Base-by-base conservation (phyloP, 1,140 invertebrate species). In the Trichogramma pretiosum region DNA sequence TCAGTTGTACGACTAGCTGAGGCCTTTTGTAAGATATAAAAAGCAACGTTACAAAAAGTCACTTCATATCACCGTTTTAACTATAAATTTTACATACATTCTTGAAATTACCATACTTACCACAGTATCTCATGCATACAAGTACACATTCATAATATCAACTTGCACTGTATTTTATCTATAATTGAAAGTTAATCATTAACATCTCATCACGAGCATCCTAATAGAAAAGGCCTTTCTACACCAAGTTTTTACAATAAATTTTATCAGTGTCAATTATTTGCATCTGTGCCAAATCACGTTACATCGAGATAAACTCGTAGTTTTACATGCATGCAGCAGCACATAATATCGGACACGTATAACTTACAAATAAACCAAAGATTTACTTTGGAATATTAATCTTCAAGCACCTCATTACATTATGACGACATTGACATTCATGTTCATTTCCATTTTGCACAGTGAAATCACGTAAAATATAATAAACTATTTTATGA, bases 1-100 rank as follows among this genome's bases (percentile, higher is more conserved):
- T 56, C 56, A 57, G 55, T 61, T 58, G 44, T 62, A 62, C 58
- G 63, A 65, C 63, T 65, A 65, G 63, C 56, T 64, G 61, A 65
- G 63, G 63, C 63, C 62, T 63, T 54, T 28, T 28, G 24, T 49
- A 30, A 46, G 49, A 51, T 46, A 43, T 43, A 49, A 51, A 46
- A 50, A 51, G 49, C 23, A 43, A 51, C 43, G 32, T 49, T 44
- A 49, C 23, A 46, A 46, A 46, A 51, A 51, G 43, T 51, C 49
- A 46, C 49, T 46, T 46, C 32, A 42, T 51, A 51, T 41, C 42
- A 46, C 33, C 38, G 26, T 42, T 23, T 34, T 38, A 33, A 44
- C 32, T 16, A 30, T 42, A 19, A 30, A 16, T 34, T 34, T 19
- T 22, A 34, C 13, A 41, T n/a, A 17, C 21, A 24, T 24, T 23